Conservation (phyloP, 2,797 vertebrate genomes). For the Notolabrus celidotus region DNA sequence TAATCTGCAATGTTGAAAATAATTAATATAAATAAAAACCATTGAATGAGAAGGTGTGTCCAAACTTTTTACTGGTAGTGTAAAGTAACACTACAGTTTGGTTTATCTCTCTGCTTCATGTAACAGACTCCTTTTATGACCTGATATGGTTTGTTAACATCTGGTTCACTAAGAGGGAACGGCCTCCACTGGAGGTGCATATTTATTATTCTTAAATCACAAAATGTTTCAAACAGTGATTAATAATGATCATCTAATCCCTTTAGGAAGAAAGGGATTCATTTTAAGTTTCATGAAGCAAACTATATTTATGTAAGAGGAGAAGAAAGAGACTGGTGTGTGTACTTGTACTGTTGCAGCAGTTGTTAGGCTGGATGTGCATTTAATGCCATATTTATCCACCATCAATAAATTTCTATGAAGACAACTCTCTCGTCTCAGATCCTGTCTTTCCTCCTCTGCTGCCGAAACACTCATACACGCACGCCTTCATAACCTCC, state of each 20-base stretch:
- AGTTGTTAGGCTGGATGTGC: conserved; percentile 37
- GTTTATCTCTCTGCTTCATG: conserved; percentile 6
- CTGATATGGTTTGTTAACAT: conserved; percentile 1
- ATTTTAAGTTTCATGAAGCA: not conserved
- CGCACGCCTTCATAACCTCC: too few species aligned
- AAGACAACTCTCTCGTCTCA: too few species aligned
- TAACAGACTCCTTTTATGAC: conserved; percentile 14
- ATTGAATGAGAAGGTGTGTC: too few species aligned
- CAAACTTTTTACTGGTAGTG: too few species aligned
- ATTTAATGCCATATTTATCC: conserved; percentile 44
- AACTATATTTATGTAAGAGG: conserved; percentile 10
- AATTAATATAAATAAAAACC: too few species aligned
- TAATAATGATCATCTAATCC: not conserved
- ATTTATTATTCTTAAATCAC: not conserved
- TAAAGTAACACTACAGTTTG: not conserved
- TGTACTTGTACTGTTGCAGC: conserved; percentile 19
- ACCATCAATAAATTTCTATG: conserved; percentile 67
- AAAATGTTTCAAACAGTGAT: conserved; percentile 2
- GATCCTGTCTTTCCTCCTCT: too few species aligned
- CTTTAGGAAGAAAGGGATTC: conserved; percentile 1
- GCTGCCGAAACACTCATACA: too few species aligned
- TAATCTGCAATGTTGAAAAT: too few species aligned
- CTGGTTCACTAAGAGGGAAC: not conserved
- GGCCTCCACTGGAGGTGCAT: conserved; percentile 1
- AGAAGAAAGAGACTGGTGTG: conserved; percentile 13